Conservation (phyloP, 2,888 invertebrate species). For the Autographa gamma region DNA sequence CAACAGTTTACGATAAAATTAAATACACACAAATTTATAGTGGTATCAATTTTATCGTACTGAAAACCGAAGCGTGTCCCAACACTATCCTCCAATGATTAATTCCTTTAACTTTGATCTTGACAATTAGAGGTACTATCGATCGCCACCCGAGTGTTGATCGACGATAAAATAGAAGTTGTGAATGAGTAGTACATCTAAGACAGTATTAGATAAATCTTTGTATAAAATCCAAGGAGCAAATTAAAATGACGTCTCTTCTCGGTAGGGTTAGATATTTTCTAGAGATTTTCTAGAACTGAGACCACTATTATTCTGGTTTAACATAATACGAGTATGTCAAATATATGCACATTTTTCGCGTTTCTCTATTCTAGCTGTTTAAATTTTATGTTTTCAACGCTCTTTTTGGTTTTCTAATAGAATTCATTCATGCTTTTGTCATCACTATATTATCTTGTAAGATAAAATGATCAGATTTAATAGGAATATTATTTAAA, state of each 20-base stretch:
- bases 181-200: neutral
- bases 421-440: neutral
- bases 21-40: too few relatives aligned
- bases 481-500: neutral
- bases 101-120: conserved; percentile 48
- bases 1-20: too few relatives aligned
- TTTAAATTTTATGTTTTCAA: neutral
- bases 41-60: neutral
- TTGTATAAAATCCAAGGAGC: neutral
- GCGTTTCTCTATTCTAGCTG: too few relatives aligned
- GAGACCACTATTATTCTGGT: too few relatives aligned
- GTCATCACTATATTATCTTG: neutral
- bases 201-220: neutral
- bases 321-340: too few relatives aligned
- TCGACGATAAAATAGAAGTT: conserved; percentile 15
- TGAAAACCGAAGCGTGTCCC: neutral
- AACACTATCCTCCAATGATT: conserved; percentile 33
- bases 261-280: too few relatives aligned
- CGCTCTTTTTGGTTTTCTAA: neutral
- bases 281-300: too few relatives aligned
- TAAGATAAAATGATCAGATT: neutral
- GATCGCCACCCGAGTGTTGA: conserved; percentile 39
- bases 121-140: conserved; percentile 38
- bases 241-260: neutral
- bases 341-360: too few relatives aligned